phyloP scores from a whole-genome alignment of 2,113 vertebrate genomes.

The Varanus komodoensis region DNA sequence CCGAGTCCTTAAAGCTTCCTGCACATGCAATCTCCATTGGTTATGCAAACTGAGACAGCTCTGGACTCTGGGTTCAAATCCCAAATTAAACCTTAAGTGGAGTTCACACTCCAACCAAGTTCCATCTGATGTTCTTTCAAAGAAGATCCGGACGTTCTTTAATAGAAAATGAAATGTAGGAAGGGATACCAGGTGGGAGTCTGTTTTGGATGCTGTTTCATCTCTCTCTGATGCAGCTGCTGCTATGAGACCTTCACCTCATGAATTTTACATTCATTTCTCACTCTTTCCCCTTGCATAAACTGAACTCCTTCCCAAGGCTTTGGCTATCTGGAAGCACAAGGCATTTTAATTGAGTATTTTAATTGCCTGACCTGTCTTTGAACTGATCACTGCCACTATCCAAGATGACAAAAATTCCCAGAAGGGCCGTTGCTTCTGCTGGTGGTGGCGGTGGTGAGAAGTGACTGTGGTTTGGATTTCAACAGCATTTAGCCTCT shows the following conservation, averaged over 20 bases:
- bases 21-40: too few species aligned
- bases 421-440: conserved; percentile 2
- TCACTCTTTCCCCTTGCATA: not conserved
- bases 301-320: not conserved
- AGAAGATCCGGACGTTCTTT: not conserved
- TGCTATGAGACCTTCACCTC: not conserved
- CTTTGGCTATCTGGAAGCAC: not conserved
- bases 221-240: conserved; percentile 4
- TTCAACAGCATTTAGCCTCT: conserved; percentile 21
- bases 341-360: not conserved
- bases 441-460: not conserved
- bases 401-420: not conserved
- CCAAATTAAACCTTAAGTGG: not conserved
- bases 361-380: not conserved
- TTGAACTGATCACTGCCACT: not conserved
- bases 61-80: not conserved
- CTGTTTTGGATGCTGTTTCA: not conserved
- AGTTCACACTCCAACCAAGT: not conserved
- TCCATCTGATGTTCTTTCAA: not conserved
- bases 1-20: not conserved
- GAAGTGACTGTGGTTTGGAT: not conserved
- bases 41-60: not conserved
- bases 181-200: not conserved
- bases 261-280: not conserved
- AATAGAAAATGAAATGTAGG: not conserved